Conservation (phyloP, 2,888 invertebrate genomes). For the Alitta virens region DNA sequence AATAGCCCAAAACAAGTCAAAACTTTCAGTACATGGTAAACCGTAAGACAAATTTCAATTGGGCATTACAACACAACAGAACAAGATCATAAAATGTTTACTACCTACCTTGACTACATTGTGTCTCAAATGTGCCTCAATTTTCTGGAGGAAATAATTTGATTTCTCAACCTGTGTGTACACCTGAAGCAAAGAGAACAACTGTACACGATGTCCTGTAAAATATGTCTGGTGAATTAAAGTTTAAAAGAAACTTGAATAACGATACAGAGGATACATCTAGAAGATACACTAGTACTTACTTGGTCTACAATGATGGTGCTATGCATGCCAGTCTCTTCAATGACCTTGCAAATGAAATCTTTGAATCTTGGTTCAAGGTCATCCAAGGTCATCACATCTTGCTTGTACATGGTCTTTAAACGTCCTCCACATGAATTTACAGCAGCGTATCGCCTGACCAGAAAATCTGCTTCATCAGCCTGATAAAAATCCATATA, state of each 20-base stretch:
- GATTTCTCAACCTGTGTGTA: slow-evolving; percentile 29
- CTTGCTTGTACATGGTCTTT: slow-evolving; percentile 30
- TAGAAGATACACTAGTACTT: slow-evolving; percentile 5
- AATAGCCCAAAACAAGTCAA: too few relatives aligned
- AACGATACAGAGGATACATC: background rate
- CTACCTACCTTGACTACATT: slow-evolving; percentile 37
- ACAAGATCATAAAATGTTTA: too few relatives aligned
- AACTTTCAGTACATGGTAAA: too few relatives aligned
- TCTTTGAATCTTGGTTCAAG: slow-evolving; percentile 34
- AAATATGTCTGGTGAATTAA: too few relatives aligned
- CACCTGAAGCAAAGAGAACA: slow-evolving; percentile 28
- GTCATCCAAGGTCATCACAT: slow-evolving; percentile 27
- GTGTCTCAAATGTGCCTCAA: slow-evolving; percentile 33
- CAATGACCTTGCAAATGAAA: slow-evolving; percentile 23
- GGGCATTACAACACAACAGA: too few relatives aligned
- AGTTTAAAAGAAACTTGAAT: too few relatives aligned
- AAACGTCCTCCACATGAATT: slow-evolving; percentile 25
- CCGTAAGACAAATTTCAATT: too few relatives aligned
- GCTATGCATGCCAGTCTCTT: slow-evolving; percentile 25
- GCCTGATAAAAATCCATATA: background rate
- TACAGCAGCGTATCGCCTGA: slow-evolving; percentile 34
- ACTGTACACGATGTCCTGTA: background rate
- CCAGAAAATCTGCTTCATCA: slow-evolving; percentile 26
- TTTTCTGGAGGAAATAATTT: slow-evolving; percentile 25
- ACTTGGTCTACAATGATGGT: slow-evolving; percentile 39